A percentile compares a stretch with the other conserved stretches of the same genome.
Conservation (phyloP, 2,888 invertebrate species). For the Anoplius nigerrimus region DNA sequence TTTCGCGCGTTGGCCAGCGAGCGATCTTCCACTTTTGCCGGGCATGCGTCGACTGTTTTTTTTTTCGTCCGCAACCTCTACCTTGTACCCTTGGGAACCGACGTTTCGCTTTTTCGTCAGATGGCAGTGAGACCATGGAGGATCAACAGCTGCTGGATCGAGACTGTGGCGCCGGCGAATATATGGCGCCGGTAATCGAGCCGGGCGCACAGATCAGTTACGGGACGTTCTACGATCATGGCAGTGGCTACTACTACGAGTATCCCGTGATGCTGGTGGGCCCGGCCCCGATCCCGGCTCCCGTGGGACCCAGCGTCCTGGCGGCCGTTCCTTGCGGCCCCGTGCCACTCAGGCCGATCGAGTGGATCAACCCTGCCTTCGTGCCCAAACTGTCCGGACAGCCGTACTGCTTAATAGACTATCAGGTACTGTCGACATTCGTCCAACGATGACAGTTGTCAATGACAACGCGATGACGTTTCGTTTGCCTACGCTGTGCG, state of each 20-base stretch:
- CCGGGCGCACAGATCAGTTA: slow-evolving; percentile 61
- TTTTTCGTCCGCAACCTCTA: not conserved
- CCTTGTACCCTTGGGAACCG: not conserved
- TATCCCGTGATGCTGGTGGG: slow-evolving; percentile 74
- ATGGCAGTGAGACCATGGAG: slow-evolving; percentile 72
- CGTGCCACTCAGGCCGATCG: slow-evolving; percentile 75
- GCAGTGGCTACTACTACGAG: slow-evolving; percentile 71
- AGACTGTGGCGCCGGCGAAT: slow-evolving; percentile 60
- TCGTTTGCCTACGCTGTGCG: too few relatives aligned
- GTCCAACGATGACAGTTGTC: too few relatives aligned
- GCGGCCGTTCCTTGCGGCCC: slow-evolving; percentile 74
- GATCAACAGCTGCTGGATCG: slow-evolving; percentile 70
- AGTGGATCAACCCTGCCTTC: slow-evolving; percentile 75
- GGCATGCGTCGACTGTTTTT: too few relatives aligned
- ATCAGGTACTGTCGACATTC: not conserved
- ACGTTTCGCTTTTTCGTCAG: slow-evolving; percentile 39
- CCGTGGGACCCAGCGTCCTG: slow-evolving; percentile 65
- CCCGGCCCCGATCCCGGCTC: slow-evolving; percentile 67
- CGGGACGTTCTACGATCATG: slow-evolving; percentile 70
- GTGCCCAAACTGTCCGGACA: slow-evolving; percentile 67
- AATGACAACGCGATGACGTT: too few relatives aligned
- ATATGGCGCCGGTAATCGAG: slow-evolving; percentile 57
- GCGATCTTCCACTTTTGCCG: too few relatives aligned
- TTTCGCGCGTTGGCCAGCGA: too few relatives aligned
- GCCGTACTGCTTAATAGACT: slow-evolving; percentile 67